Conservation (phyloP, 2,797 vertebrate genomes). For the Orientallactaga sibirica region DNA sequence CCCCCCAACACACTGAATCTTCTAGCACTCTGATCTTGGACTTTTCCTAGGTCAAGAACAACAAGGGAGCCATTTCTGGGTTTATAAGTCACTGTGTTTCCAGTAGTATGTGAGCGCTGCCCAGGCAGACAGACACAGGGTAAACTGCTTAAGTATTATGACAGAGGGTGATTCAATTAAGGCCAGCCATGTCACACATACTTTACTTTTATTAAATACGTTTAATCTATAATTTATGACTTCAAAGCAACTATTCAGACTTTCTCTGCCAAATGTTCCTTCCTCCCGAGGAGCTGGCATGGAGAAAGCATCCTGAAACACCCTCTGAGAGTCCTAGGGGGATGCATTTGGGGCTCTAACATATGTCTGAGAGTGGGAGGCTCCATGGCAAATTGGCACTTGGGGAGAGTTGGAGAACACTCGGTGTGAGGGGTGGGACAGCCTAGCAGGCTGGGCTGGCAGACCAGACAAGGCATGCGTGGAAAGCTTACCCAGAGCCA, state of each 20-base stretch:
- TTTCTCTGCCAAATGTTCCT: slow-evolving; percentile 48
- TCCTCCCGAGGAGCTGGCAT: slow-evolving; percentile 18
- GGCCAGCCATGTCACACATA: neutral
- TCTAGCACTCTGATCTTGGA: neutral
- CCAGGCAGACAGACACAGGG: neutral
- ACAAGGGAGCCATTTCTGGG: neutral
- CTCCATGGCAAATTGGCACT: slow-evolving; percentile 45
- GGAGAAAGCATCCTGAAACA: neutral
- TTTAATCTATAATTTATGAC: neutral
- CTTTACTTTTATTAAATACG: slow-evolving; percentile 8
- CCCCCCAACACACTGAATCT: neutral
- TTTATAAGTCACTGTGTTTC: neutral
- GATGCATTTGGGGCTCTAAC: slow-evolving; percentile 68
- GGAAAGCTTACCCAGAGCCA: neutral
- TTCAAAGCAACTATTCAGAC: slow-evolving; percentile 35
- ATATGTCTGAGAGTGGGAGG: slow-evolving; percentile 64
- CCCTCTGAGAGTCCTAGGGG: neutral
- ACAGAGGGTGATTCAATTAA: neutral
- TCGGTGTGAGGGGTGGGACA: neutral
- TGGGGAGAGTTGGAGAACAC: neutral
- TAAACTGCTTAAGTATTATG: neutral
- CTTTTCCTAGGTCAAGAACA: neutral
- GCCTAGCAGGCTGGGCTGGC: neutral
- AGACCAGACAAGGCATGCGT: neutral
- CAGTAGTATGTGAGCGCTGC: neutral